These are phyloP conservation scores for Chloroceryle aenea DNA, from an alignment of 2,113 vertebrate species.

Conservation along the genomic window DNA sequence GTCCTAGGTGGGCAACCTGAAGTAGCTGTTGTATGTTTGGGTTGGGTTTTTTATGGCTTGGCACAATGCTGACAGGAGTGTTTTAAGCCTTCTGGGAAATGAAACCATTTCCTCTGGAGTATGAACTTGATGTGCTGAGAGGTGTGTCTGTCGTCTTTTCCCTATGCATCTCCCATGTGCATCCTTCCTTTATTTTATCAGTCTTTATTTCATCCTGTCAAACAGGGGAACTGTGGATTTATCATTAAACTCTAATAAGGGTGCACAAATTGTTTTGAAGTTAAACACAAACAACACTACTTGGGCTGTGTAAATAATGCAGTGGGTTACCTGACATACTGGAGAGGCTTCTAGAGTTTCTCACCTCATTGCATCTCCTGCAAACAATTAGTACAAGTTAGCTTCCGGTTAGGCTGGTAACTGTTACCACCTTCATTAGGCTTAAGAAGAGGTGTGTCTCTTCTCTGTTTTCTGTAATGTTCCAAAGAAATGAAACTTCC, in stretches of 20 bases:
- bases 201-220: not conserved
- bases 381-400: not conserved
- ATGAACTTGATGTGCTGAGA: not conserved
- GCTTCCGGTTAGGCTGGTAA: not conserved
- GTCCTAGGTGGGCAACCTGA: not conserved
- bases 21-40: not conserved
- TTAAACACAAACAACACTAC: not conserved
- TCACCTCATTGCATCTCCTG: not conserved
- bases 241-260: conserved; percentile 7
- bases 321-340: not conserved
- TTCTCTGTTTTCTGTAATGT: not conserved
- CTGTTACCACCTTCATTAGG: not conserved
- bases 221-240: not conserved
- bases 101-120: not conserved
- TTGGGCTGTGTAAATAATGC: conserved; percentile 29
- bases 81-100: not conserved
- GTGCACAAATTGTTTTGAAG: conserved; percentile 26
- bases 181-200: not conserved
- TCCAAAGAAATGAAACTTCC: not conserved
- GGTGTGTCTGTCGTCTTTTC: not conserved
- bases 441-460: not conserved
- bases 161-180: not conserved
- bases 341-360: conserved; percentile 27
- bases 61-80: not conserved
- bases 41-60: not conserved